phyloP scores from a whole-genome alignment of 2,113 vertebrate species.

The Stomatorhinus ivindoensis region DNA sequence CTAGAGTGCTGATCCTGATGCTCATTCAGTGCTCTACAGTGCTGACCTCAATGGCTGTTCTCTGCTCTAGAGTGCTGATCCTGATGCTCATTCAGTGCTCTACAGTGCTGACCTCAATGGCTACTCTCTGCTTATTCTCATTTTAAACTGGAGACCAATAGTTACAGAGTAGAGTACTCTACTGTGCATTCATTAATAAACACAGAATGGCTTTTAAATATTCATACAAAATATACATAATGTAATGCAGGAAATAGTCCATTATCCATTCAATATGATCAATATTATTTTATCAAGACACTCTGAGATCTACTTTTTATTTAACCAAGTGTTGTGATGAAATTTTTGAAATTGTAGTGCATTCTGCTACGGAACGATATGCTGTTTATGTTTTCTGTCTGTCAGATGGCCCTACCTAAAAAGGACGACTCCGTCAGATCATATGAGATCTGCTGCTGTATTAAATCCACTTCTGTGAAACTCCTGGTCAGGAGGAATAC shows the following conservation, averaged over 20 bases:
- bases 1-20: neutral
- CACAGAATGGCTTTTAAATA: neutral
- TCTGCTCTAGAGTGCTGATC: neutral
- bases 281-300: neutral
- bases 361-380: neutral
- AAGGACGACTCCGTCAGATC: neutral
- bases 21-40: neutral
- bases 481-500: neutral
- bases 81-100: neutral
- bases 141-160: neutral
- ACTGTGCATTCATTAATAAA: neutral
- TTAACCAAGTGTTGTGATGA: neutral
- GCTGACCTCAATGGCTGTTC: neutral
- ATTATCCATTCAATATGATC: neutral
- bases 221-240: neutral
- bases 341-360: neutral
- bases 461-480: neutral
- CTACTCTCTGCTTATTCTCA: neutral
- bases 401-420: neutral
- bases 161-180: neutral
- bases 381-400: neutral
- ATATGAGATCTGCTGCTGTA: neutral
- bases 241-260: neutral
- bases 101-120: too few species aligned
- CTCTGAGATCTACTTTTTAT: neutral